Evolutionary conservation across 2,797 vertebrate species (phyloP).

Genomic region (Hypotaenidia philippensis): DNA sequence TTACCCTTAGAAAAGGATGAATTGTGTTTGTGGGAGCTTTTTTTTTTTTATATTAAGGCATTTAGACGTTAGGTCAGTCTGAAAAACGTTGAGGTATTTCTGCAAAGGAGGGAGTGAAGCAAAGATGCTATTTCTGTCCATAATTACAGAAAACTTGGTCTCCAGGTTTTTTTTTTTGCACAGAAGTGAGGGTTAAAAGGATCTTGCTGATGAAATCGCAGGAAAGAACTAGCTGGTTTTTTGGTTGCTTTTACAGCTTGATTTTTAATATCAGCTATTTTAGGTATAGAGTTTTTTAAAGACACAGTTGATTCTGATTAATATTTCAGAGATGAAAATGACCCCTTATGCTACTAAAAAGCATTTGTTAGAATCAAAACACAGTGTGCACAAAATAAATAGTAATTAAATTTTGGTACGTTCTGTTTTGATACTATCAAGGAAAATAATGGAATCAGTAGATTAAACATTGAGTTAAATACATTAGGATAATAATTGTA

Average conservation of each 20-base stretch:
- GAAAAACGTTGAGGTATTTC: not conserved
- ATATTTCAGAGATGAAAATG: not conserved
- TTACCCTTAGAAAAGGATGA: not conserved
- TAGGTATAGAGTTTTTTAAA: not conserved
- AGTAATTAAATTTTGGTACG: not conserved
- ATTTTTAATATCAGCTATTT: not conserved
- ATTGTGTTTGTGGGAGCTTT: not conserved
- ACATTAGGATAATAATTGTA: not conserved
- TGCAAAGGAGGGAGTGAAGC: not conserved
- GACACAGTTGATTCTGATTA: not conserved
- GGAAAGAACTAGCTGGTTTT: not conserved
- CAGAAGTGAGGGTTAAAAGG: not conserved
- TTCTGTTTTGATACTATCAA: not conserved
- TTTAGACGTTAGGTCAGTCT: not conserved
- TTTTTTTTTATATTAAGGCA: not conserved
- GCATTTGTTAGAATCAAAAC: not conserved
- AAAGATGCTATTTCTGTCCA: not conserved
- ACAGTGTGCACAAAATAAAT: not conserved
- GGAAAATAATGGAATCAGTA: not conserved
- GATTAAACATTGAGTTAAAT: conserved; percentile 15
- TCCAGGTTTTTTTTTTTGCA: not conserved
- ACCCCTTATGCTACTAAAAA: not conserved
- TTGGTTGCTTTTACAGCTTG: not conserved
- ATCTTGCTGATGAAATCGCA: not conserved
- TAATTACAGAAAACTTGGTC: not conserved